Evolutionary conservation across 1,140 invertebrate genomes (phyloP), one percentile per base, ranked within the genome.

Genomic region (Popillia japonica): DNA sequence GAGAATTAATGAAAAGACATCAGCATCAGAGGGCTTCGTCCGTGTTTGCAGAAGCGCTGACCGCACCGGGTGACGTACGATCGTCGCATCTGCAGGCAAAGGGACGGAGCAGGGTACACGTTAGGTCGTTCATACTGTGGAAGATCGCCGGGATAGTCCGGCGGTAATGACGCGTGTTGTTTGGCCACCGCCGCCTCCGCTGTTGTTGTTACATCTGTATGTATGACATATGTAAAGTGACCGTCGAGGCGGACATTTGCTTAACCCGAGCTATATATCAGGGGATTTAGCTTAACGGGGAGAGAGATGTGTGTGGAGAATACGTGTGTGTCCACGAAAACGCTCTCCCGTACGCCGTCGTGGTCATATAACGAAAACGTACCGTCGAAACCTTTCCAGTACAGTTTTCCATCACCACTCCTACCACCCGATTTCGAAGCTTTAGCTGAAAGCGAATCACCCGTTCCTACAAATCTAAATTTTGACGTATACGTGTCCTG

Each of bases 141-240:
- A 59, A 76, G 73, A 80, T 77, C 79, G 48, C 78, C 27, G 61
- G 72, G 34, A 40, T 68, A 41, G 78, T 77, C 77, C 78, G 40
- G 22, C 76, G 72, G 80, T 82, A 82, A 82, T 82, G 80, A 79
- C 23, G 77, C 81, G 75, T 81, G 42, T 68, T 68, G 61, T 68
- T 68, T 68, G 61, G 61, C 27, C 61, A 20, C 61, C 20, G 48
- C 48, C 48, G 48, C 61, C 61, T 14, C 48, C 48, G 48, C 17
- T 34, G 61, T 68, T 68, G 61, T 68, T 68, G 22, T 22, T 68
- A 78, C 80, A 82, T 83, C 79, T 83, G 80, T 83, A 82, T 83
- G 81, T 83, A 83, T 84, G 83, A 83, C 82, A 83, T 84, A 84
- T 84, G 84, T 82, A 84, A 80, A 84, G 80, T 83, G 84, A 82